These are phyloP conservation scores for Globodera ellingtonae DNA, from an alignment of 1,140 invertebrate genomes.

Conservation along the genomic window DNA sequence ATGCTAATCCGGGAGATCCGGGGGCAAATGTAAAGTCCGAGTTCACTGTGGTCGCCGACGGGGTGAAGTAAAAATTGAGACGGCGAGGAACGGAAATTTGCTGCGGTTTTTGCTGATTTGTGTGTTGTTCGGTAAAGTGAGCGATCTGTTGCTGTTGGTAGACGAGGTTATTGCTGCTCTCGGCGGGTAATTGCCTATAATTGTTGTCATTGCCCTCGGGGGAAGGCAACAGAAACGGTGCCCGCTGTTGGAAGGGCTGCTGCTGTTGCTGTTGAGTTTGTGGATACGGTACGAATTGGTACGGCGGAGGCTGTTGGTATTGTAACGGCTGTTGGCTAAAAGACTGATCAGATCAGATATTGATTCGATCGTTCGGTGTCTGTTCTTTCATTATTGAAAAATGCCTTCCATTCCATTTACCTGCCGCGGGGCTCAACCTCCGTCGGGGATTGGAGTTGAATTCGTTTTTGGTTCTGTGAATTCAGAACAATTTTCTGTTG, in stretches of 20 bases:
- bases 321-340: no score
- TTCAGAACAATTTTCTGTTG: background rate
- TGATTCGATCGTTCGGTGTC: no score
- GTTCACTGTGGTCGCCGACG: slow-evolving; percentile 14
- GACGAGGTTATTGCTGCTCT: no score
- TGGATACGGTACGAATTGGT: background rate
- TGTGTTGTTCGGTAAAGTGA: background rate
- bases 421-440: background rate
- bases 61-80: slow-evolving; percentile 19
- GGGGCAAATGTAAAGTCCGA: slow-evolving; percentile 10
- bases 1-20: slow-evolving; percentile 13
- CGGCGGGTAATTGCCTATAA: no score
- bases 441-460: no score
- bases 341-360: no score
- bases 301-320: background rate
- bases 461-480: background rate
- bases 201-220: no score
- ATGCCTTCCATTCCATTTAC: background rate
- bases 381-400: no score
- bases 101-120: background rate
- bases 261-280: background rate
- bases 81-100: background rate
- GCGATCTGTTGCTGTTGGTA: background rate
- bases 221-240: background rate
- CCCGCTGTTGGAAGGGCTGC: no score